These are phyloP conservation scores for Knipowitschia caucasica DNA, from an alignment of 2,797 vertebrate genomes.

Conservation along the genomic window DNA sequence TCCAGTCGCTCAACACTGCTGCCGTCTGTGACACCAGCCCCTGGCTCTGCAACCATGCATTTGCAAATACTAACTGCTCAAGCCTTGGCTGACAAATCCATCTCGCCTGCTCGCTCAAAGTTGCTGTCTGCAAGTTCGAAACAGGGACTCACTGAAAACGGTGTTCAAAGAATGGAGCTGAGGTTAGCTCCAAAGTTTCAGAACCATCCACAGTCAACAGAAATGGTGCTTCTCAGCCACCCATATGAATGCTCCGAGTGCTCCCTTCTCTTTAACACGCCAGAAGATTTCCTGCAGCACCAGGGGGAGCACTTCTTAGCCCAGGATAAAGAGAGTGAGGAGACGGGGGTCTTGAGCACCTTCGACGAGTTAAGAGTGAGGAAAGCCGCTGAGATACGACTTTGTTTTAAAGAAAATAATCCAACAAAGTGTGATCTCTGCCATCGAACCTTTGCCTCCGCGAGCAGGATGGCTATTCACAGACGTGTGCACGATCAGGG, in stretches of 20 bases:
- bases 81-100: conserved; percentile 72
- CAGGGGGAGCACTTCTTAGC: conserved; percentile 88
- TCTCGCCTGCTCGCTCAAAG: conserved; percentile 48
- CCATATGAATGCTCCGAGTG: conserved; percentile 92
- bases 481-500: conserved; percentile 85
- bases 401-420: conserved; percentile 39
- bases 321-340: conserved; percentile 83
- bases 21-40: conserved; percentile 58
- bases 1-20: conserved; percentile 55
- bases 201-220: conserved; percentile 40
- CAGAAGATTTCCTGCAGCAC: conserved; percentile 89
- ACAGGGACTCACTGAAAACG: conserved; percentile 54
- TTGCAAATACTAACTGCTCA: conserved; percentile 81
- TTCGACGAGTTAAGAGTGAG: conserved; percentile 61
- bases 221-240: conserved; percentile 75
- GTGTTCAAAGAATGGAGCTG: conserved; percentile 65
- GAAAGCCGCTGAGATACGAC: conserved; percentile 41
- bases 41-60: conserved; percentile 79
- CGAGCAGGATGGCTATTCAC: conserved; percentile 84
- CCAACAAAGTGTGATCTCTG: conserved; percentile 76
- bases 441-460: conserved; percentile 82
- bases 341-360: conserved; percentile 67
- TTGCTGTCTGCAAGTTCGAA: conserved; percentile 53
- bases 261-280: conserved; percentile 83
- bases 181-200: conserved; percentile 49